These are phyloP conservation scores for Callopanchax toddi DNA, from an alignment of 2,113 vertebrate genomes.

Conservation along the genomic window DNA sequence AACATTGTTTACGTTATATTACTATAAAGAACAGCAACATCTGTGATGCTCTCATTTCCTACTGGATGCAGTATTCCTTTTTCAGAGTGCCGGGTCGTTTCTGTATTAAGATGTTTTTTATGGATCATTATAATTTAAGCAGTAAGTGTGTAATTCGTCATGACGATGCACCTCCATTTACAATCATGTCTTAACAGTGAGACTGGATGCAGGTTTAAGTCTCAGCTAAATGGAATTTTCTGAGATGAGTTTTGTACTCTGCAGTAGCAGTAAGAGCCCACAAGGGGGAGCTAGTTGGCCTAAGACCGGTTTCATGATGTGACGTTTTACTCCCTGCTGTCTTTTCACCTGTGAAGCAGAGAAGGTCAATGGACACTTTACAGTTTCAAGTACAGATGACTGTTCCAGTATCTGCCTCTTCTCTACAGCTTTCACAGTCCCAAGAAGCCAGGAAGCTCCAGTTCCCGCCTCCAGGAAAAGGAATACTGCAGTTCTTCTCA, in stretches of 20 bases:
- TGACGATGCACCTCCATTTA: not conserved
- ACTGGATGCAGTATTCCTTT: constrained; percentile 76
- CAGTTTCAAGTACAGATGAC: constrained; percentile 17
- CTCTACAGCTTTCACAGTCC: not conserved
- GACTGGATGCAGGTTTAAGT: constrained; percentile 7
- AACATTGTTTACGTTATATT: constrained; percentile 71
- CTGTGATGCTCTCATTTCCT: constrained; percentile 32
- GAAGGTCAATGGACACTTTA: constrained; percentile 9
- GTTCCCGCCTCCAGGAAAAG: constrained; percentile 47
- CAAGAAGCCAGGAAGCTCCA: constrained; percentile 7
- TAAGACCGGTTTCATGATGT: not conserved
- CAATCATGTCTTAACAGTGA: constrained; percentile 7
- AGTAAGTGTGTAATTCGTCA: not conserved
- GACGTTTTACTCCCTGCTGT: not conserved
- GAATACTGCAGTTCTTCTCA: constrained; percentile 70
- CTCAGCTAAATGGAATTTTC: not conserved
- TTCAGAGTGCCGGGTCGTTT: constrained; percentile 33
- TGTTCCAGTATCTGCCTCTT: not conserved
- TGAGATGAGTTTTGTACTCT: not conserved
- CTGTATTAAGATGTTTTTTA: constrained; percentile 13
- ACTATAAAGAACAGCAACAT: constrained; percentile 71
- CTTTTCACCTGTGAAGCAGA: constrained; percentile 11
- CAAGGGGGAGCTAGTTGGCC: constrained; percentile 26
- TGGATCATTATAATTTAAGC: not conserved
- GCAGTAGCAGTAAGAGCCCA: constrained; percentile 35